phyloP scores from a whole-genome alignment of 1,140 invertebrate species.

The Zaprionus lachaisei region DNA sequence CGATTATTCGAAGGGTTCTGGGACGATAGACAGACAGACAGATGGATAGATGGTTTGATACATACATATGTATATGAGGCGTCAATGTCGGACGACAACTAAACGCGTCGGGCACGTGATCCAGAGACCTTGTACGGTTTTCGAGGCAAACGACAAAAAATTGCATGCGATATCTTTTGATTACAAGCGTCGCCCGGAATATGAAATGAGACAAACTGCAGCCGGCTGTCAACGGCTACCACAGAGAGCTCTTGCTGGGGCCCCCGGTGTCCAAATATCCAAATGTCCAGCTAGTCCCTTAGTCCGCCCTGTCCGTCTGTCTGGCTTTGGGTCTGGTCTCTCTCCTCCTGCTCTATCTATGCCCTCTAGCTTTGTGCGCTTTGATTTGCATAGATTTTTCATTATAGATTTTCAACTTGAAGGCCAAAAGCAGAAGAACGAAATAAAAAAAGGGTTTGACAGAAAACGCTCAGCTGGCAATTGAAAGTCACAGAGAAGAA shows the following conservation, averaged over 20 bases:
- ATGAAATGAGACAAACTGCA: constrained; percentile 73
- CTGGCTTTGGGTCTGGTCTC: constrained; percentile 17
- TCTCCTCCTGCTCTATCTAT: background rate
- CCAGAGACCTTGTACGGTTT: constrained; percentile 36
- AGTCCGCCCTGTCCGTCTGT: constrained; percentile 5
- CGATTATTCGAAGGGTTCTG: background rate
- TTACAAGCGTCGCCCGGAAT: constrained; percentile 61
- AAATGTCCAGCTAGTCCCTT: background rate
- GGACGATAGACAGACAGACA: background rate
- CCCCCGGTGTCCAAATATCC: constrained; percentile 5
- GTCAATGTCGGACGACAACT: constrained; percentile 37
- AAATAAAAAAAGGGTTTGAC: constrained; percentile 49
- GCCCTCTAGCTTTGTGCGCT: constrained; percentile 41
- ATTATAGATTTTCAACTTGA: constrained; percentile 67
- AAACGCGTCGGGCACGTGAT: constrained; percentile 59
- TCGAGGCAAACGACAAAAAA: constrained; percentile 42
- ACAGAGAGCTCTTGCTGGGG: constrained; percentile 21
- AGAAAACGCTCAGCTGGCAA: constrained; percentile 31
- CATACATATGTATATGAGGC: constrained; percentile 9
- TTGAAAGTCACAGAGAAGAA: constrained; percentile 22
- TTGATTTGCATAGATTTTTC: constrained; percentile 79
- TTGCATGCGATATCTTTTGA: constrained; percentile 71
- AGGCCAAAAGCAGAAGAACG: constrained; percentile 40
- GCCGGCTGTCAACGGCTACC: constrained; percentile 54
- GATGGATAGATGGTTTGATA: background rate